phyloP scores from a whole-genome alignment of 2,888 invertebrate species.

The Macrosoma leucophasiata region DNA sequence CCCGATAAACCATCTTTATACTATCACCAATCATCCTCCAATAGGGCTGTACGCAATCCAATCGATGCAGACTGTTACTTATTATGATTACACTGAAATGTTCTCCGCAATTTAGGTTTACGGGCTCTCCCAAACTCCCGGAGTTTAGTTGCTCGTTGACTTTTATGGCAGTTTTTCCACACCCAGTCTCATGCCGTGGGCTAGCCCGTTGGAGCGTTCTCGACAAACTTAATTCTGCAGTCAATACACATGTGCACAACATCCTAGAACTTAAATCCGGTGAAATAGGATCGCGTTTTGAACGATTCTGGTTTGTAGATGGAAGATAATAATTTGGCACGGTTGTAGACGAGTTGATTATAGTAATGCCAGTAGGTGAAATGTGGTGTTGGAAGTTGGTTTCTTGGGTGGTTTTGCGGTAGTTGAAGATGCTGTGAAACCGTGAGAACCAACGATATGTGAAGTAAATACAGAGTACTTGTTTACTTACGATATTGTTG shows the following conservation, averaged over 20 bases:
- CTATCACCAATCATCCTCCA: slow-evolving; percentile 1
- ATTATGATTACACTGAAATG: slow-evolving; percentile 36
- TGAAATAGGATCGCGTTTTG: slow-evolving; percentile 18
- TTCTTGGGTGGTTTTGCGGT: slow-evolving; percentile 30
- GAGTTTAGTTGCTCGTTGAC: slow-evolving; percentile 48
- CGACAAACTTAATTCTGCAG: slow-evolving; percentile 26
- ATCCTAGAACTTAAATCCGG: background rate
- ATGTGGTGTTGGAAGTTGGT: slow-evolving; percentile 34
- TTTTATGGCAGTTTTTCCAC: slow-evolving; percentile 59
- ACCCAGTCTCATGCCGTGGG: slow-evolving; percentile 33
- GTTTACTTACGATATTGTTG: too few relatives aligned
- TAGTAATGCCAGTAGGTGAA: slow-evolving; percentile 46
- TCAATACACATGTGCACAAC: slow-evolving; percentile 3
- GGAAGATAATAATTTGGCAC: slow-evolving; percentile 2
- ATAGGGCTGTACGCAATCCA: slow-evolving; percentile 16
- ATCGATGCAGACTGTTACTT: slow-evolving; percentile 28
- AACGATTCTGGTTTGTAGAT: background rate
- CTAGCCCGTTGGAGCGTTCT: slow-evolving; percentile 27
- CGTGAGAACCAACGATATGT: slow-evolving; percentile 21
- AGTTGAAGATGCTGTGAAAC: slow-evolving; percentile 19
- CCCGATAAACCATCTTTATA: too few relatives aligned
- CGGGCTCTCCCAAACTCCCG: slow-evolving; percentile 26
- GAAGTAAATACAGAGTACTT: too few relatives aligned
- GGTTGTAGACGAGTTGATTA: slow-evolving; percentile 42
- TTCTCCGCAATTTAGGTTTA: slow-evolving; percentile 36